Percentiles rank a stretch among this genome's conserved stretches.
Evolutionary conservation across 2,113 vertebrate genomes (phyloP).

Genomic region (Gobiocypris rarus): DNA sequence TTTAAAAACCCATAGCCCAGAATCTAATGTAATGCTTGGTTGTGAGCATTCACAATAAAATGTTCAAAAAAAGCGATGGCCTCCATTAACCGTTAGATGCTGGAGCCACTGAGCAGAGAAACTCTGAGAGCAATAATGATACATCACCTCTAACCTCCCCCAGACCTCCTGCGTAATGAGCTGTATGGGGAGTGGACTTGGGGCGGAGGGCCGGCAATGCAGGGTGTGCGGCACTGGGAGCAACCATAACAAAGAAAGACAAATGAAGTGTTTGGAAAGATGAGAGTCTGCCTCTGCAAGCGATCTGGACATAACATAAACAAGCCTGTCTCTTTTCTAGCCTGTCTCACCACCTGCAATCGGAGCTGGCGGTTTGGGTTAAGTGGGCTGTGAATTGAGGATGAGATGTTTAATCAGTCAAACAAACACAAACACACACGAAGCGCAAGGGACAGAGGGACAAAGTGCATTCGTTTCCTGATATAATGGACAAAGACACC

Average conservation of each 20-base stretch:
- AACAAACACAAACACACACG: constrained; percentile 35
- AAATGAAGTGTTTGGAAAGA: constrained; percentile 58
- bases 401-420: constrained; percentile 53
- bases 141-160: constrained; percentile 58
- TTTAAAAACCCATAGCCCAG: neutral
- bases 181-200: constrained; percentile 57
- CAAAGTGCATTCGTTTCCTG: constrained; percentile 12
- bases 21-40: neutral
- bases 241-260: constrained; percentile 55
- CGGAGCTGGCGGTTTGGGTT: constrained; percentile 50
- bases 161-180: constrained; percentile 73
- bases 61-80: constrained; percentile 44
- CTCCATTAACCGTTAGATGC: constrained; percentile 37
- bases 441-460: constrained; percentile 32
- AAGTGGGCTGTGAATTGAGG: constrained; percentile 59
- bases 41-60: constrained; percentile 29
- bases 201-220: constrained; percentile 32
- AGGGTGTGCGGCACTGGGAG: constrained; percentile 12
- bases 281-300: constrained; percentile 53
- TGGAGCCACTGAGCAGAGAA: constrained; percentile 43
- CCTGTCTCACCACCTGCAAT: constrained; percentile 53
- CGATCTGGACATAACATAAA: constrained; percentile 52
- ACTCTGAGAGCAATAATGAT: constrained; percentile 52
- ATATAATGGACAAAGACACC: neutral
- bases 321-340: constrained; percentile 49